Evolutionary conservation across 2,888 invertebrate species (phyloP), one percentile per base, ranked within the genome.

Genomic region (Watsonalla binaria): DNA sequence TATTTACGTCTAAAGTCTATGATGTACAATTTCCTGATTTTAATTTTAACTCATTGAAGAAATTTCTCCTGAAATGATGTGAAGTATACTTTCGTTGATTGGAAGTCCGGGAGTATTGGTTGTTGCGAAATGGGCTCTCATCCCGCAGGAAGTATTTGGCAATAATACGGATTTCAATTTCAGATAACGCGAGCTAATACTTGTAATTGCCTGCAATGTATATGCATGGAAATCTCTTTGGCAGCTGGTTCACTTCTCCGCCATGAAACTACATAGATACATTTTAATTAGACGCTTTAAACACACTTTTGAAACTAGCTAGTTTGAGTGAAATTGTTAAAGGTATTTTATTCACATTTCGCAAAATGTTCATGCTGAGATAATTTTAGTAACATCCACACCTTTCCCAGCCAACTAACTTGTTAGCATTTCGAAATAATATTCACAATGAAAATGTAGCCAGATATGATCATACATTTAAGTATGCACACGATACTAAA

Each of bases 91-190:
- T 11, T 42, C 42, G 11, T 42, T 42, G 42, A 42, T 42, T 42
- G 42, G 9, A 11, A 42, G 42, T 42, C 42, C 11, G 11, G 42
- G 42, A 42, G 42, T 5, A 11, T 58, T 55, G 53, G 51, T 50
- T 56, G 57, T 54, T 58, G 56, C 56, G 58, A 58, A 55, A 55
- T 59, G 56, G 54, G 56, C 53, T 57, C 61, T 65, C 63, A 65
- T 66, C 66, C 62, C 62, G 52, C 58, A 64, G 65, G 70, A 70
- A 67, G 66, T 68, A 74, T 82, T 81, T 76, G 79, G 78, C 78
- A 76, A 74, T 80, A 77, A 76, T 75, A 76, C 75, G 63, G 81
- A 82, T 83, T 80, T 76, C 77, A 81, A 84, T 83, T 83, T 82
- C 65, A 84, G 83, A 84, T 84, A 81, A 73, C 66, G 68, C 61